These are phyloP conservation scores for Drosophila quinaria DNA, from an alignment of 2,888 invertebrate genomes.

Conservation along the genomic window DNA sequence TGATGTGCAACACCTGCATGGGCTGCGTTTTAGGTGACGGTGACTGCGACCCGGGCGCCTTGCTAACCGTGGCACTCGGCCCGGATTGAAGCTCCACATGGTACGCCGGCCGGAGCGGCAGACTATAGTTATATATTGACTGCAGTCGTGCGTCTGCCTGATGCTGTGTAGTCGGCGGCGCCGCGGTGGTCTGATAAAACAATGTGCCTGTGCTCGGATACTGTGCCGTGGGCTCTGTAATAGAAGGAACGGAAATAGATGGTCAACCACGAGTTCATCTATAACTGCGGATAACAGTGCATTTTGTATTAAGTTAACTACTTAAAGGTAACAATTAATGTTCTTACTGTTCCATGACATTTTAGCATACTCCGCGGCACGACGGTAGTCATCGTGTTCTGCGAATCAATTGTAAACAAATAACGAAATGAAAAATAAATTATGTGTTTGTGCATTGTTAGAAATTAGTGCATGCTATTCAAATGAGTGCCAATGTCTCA, in stretches of 20 bases:
- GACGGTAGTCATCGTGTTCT: slow-evolving; percentile 93
- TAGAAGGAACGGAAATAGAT: neutral
- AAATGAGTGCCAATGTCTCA: slow-evolving; percentile 28
- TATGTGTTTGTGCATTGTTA: slow-evolving; percentile 62
- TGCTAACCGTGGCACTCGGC: slow-evolving; percentile 73
- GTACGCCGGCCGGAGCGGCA: slow-evolving; percentile 84
- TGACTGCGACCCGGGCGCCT: slow-evolving; percentile 75
- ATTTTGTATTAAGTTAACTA: slow-evolving; percentile 33
- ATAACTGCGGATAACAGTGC: slow-evolving; percentile 2
- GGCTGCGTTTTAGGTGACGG: slow-evolving; percentile 80
- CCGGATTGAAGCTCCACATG: slow-evolving; percentile 83
- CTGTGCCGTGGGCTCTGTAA: slow-evolving; percentile 86
- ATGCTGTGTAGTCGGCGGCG: slow-evolving; percentile 85
- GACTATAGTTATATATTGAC: slow-evolving; percentile 84
- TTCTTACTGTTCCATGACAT: slow-evolving; percentile 94
- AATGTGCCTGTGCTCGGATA: slow-evolving; percentile 86
- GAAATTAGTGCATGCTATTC: slow-evolving; percentile 43
- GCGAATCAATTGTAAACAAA: slow-evolving; percentile 78
- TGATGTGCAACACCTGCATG: slow-evolving; percentile 85
- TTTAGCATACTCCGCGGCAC: slow-evolving; percentile 92
- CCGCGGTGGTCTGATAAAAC: slow-evolving; percentile 87
- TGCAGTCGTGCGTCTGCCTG: slow-evolving; percentile 80
- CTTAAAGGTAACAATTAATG: slow-evolving; percentile 39
- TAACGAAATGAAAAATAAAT: slow-evolving; percentile 81
- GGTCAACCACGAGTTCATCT: neutral